phyloP scores from a whole-genome alignment of 2,888 invertebrate genomes.

The Petrophora chlorosata region DNA sequence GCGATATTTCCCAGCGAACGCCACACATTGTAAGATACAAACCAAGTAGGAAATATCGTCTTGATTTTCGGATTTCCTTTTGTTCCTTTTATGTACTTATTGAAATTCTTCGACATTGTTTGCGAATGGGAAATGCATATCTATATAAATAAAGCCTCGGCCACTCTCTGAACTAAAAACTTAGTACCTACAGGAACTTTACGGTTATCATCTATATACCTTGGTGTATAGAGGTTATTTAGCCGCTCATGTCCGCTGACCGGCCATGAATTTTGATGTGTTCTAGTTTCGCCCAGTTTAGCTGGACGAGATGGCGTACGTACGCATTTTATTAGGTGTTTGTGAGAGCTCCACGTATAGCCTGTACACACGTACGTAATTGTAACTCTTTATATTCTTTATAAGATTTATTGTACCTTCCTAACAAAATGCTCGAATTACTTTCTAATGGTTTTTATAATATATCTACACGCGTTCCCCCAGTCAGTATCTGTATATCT shows the following conservation, averaged over 20 bases:
- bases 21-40: constrained; percentile 65
- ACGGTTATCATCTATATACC: not conserved
- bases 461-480: no score
- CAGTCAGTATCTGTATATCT: no score
- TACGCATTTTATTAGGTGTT: constrained; percentile 12
- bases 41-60: constrained; percentile 49
- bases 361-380: no score
- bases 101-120: constrained; percentile 4
- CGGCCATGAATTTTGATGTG: constrained; percentile 46
- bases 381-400: no score
- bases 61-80: constrained; percentile 38
- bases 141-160: not conserved
- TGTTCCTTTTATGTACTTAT: not conserved
- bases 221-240: constrained; percentile 29
- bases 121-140: not conserved
- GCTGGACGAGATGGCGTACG: constrained; percentile 26
- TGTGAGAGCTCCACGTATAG: constrained; percentile 15
- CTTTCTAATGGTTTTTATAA: no score
- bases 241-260: constrained; percentile 31
- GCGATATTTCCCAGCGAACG: constrained; percentile 78
- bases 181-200: no score
- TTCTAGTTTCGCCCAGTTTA: constrained; percentile 35
- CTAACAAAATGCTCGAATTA: no score
- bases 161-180: no score
- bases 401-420: no score